phyloP scores from a whole-genome alignment of 2,888 invertebrate genomes.

The Machimus rusticus region DNA sequence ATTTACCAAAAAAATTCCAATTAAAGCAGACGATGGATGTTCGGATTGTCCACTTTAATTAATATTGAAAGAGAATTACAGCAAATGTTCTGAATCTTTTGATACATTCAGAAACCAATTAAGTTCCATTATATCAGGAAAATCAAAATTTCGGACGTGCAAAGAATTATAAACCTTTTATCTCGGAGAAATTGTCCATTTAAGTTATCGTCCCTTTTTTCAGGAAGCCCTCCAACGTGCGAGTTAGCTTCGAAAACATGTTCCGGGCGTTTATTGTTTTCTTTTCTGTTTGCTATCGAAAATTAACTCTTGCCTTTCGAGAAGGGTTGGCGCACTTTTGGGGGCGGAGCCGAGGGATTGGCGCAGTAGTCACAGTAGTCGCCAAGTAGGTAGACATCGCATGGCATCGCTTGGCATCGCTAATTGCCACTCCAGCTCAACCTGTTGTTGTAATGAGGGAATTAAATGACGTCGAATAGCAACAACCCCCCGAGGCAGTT shows the following conservation, averaged over 20 bases:
- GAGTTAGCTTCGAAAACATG: not conserved
- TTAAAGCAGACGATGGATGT: not conserved
- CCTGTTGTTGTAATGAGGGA: conserved; percentile 33
- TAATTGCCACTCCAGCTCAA: conserved; percentile 32
- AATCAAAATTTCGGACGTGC: not conserved
- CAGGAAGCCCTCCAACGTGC: not conserved
- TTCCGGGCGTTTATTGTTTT: not conserved
- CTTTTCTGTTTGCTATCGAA: conserved; percentile 6
- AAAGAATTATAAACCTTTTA: not conserved
- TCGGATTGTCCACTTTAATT: not conserved
- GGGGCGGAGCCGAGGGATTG: not conserved
- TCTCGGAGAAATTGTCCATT: not conserved
- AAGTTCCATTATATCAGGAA: not conserved
- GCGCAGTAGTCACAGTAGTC: not conserved
- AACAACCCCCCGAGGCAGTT: conserved; percentile 15
- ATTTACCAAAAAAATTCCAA: not conserved
- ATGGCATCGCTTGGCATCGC: not conserved
- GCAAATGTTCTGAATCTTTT: not conserved
- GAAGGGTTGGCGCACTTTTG: not conserved
- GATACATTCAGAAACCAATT: not conserved
- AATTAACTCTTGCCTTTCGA: conserved; percentile 9
- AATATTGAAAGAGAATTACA: not conserved
- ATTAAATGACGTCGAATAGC: conserved; percentile 35
- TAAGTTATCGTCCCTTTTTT: not conserved
- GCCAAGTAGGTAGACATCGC: not conserved